phyloP scores from a whole-genome alignment of 2,113 vertebrate species.

The Onychostoma macrolepis region DNA sequence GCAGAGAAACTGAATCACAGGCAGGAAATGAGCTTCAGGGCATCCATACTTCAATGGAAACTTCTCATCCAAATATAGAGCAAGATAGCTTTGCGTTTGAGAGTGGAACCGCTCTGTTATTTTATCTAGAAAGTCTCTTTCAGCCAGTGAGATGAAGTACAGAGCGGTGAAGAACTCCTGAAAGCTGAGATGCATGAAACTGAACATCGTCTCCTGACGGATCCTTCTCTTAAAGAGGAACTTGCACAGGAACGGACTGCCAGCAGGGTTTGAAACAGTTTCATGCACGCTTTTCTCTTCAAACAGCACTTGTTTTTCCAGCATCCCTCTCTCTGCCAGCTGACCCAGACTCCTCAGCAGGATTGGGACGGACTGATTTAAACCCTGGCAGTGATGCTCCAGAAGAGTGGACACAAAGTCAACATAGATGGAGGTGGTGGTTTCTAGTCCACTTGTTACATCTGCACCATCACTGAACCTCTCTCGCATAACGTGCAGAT shows the following conservation, averaged over 20 bases:
- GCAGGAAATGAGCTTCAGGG: background rate
- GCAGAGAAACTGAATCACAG: slow-evolving; percentile 37
- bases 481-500: slow-evolving; percentile 34
- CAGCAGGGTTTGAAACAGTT: background rate
- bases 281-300: background rate
- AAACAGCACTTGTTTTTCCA: slow-evolving; percentile 31
- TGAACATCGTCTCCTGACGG: slow-evolving; percentile 19
- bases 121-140: slow-evolving; percentile 19
- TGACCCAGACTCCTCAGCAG: slow-evolving; percentile 23
- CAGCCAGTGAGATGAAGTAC: slow-evolving; percentile 22
- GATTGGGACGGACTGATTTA: background rate
- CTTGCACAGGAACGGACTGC: slow-evolving; percentile 3
- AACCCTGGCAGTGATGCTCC: slow-evolving; percentile 33
- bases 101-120: slow-evolving; percentile 15
- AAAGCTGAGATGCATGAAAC: slow-evolving; percentile 58
- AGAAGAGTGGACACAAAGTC: slow-evolving; percentile 43
- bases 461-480: background rate
- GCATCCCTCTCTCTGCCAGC: slow-evolving; percentile 37
- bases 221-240: slow-evolving; percentile 41
- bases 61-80: slow-evolving; percentile 2
- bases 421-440: slow-evolving; percentile 42
- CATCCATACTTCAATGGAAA: slow-evolving; percentile 26
- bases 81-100: background rate
- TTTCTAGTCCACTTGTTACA: slow-evolving; percentile 9
- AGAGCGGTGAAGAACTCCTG: slow-evolving; percentile 65